Base-by-base conservation (phyloP, 2,113 vertebrate genomes). In the Catagonus wagneri region DNA sequence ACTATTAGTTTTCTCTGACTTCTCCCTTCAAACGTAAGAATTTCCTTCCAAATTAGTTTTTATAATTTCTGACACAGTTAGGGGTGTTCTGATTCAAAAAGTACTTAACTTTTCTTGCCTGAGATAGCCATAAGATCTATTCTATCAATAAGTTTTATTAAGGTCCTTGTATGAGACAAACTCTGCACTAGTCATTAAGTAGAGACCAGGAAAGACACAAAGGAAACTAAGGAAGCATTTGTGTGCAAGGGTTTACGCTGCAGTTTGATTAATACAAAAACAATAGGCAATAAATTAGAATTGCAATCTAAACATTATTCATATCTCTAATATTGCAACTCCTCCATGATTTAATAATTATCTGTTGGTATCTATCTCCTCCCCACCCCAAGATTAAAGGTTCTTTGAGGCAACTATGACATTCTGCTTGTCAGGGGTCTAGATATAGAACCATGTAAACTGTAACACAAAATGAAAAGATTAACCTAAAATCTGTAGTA, bases 1-100 rank as follows among this genome's bases (percentile, higher is more conserved):
- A 85, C 69, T 34, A 63, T 14, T 34, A 60, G 15, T 81, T 44
- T 60, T n/a, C 50, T 39, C 58, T 92, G 11, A 65, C 7, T 34
- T 39, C 20, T 17, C 3, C 20, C 44, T 69, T 95, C 32, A 83
- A 78, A 23, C 39, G 78, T 61, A 87, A 96, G 34, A 94, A 78
- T 39, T 66, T 94, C 36, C 22, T 90, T 83, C 23, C 71, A 60
- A 66, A 29, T 66, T 90, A 83, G 44, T 44, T 90, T 94, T 78
- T 86, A 81, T 44, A 39, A 90, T 78, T 92, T 94, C 52, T 61
- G 65, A 74, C 27, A 65, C 16, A 6, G 4, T 83, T 88, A 79
- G 5, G 60, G 12, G 9, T 22, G 56, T 50, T 79, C 63, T 84
- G 10, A 93, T 68, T 93, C 52, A 79, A 69, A 79, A 90, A 79